These are phyloP conservation scores for Drosophila elegans DNA, from an alignment of 1,140 invertebrate genomes.

Conservation along the genomic window DNA sequence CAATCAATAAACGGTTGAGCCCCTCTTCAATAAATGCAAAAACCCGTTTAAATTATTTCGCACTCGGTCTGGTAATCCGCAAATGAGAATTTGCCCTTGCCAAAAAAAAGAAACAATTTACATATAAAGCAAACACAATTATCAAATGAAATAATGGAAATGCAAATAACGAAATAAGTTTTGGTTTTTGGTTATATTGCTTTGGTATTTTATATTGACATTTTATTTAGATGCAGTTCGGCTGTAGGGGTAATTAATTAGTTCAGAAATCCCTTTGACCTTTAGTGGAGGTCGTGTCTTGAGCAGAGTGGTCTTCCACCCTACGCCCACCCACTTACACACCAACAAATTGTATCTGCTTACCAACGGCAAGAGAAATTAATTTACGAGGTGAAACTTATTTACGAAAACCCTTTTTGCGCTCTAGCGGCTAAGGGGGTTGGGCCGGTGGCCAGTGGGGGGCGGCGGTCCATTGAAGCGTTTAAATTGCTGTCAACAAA, in stretches of 20 bases:
- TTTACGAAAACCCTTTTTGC: conserved; percentile 79
- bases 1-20: conserved; percentile 25
- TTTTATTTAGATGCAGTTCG: conserved; percentile 22
- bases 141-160: conserved; percentile 53
- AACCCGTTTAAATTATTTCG: conserved; percentile 50
- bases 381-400: conserved; percentile 82
- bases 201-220: conserved; percentile 16
- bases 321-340: background rate
- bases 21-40: conserved; percentile 7
- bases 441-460: background rate
- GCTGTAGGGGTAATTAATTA: conserved; percentile 46
- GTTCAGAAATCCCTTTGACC: conserved; percentile 42
- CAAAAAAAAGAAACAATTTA: conserved; percentile 48
- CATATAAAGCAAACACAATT: conserved; percentile 48
- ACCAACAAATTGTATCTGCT: conserved; percentile 67
- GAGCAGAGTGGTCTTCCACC: conserved; percentile 7
- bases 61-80: conserved; percentile 29
- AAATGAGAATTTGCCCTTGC: conserved; percentile 52
- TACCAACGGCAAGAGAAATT: conserved; percentile 59
- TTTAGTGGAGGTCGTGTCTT: conserved; percentile 56
- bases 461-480: conserved; percentile 70
- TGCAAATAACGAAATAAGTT: conserved; percentile 46
- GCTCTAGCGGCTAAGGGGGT: conserved; percentile 31
- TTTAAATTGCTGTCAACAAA: conserved; percentile 83
- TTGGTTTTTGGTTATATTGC: conserved; percentile 11